Conservation (phyloP, 2,113 vertebrate species). For the Scortum barcoo region DNA sequence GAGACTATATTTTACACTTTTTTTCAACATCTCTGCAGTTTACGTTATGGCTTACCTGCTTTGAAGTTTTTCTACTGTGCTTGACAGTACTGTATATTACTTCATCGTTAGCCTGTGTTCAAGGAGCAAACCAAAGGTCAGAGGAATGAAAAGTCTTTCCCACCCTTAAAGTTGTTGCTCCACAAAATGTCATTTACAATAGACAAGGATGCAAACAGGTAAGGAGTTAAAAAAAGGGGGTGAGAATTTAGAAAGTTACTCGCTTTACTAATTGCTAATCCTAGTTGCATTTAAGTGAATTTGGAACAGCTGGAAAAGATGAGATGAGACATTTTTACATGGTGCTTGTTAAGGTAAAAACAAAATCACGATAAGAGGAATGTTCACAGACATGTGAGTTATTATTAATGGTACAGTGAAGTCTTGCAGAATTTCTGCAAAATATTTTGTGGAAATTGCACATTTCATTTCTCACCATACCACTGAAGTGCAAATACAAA, state of each 20-base stretch:
- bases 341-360: background rate
- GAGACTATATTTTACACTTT: background rate
- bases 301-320: too few species aligned
- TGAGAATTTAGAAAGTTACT: too few species aligned
- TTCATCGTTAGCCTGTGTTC: slow-evolving; percentile 12
- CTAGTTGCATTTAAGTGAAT: too few species aligned
- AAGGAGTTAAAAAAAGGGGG: too few species aligned
- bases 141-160: background rate
- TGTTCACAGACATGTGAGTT: background rate
- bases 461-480: background rate
- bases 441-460: background rate
- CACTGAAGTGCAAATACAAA: background rate
- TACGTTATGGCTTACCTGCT: background rate
- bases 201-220: too few species aligned
- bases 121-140: background rate
- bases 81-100: slow-evolving; percentile 20
- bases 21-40: background rate
- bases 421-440: background rate
- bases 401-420: background rate
- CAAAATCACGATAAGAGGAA: background rate
- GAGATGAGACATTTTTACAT: background rate
- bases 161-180: background rate
- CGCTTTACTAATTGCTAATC: too few species aligned
- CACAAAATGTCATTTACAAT: background rate
- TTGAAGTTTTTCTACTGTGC: background rate